phyloP scores from a whole-genome alignment of 2,888 invertebrate genomes.

The Hanleya hanleyi region DNA sequence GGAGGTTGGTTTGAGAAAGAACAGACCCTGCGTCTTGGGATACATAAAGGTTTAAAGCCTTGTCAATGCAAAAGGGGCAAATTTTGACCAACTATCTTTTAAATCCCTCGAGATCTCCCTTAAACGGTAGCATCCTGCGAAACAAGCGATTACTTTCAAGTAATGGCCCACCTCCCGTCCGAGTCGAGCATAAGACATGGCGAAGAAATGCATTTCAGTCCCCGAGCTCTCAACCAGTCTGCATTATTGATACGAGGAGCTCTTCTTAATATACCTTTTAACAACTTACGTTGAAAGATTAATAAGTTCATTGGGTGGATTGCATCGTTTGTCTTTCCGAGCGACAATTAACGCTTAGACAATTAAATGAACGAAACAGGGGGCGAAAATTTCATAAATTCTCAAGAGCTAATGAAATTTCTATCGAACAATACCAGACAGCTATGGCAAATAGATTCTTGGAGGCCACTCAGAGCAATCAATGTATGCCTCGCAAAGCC shows the following conservation, averaged over 20 bases:
- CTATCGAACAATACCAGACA: not conserved
- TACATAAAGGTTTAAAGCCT: conserved; percentile 6
- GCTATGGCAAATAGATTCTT: not conserved
- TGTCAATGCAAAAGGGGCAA: conserved; percentile 1
- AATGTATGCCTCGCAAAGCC: not conserved
- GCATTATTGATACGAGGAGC: conserved; percentile 6
- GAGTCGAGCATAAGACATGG: not conserved
- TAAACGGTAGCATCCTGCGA: conserved; percentile 8
- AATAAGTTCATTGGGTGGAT: conserved; percentile 7
- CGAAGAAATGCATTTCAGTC: conserved; percentile 1
- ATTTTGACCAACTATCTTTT: conserved; percentile 5
- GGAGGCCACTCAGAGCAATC: not conserved
- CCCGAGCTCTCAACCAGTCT: not conserved
- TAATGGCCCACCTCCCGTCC: conserved; percentile 3
- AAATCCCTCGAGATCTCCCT: not conserved
- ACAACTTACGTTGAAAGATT: conserved; percentile 11
- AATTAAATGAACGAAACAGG: conserved; percentile 12
- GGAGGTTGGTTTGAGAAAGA: conserved; percentile 12
- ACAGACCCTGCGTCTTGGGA: not conserved
- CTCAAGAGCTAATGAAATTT: conserved; percentile 10
- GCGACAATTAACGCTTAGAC: conserved; percentile 2
- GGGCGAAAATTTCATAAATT: conserved; percentile 12
- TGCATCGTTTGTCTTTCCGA: conserved; percentile 11
- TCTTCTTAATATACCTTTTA: conserved; percentile 12
- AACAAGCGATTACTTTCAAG: conserved; percentile 9